A percentile compares a stretch with the other conserved stretches of the same genome.
Evolutionary conservation across 2,113 vertebrate species (phyloP).

Genomic region (Mobula hypostoma): DNA sequence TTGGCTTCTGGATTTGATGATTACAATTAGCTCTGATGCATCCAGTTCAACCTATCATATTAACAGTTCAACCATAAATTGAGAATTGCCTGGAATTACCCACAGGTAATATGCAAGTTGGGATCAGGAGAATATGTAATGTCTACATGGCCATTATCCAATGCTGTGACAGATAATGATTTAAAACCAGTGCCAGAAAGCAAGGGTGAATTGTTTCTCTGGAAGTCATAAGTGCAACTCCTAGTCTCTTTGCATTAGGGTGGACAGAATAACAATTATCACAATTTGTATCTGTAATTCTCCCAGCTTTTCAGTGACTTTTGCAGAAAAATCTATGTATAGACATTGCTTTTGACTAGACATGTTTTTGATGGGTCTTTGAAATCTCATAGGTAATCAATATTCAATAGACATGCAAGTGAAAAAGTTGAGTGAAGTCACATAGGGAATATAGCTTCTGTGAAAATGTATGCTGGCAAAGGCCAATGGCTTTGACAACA

Average conservation of each 20-base stretch:
- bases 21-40: not conserved
- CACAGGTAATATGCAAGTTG: not conserved
- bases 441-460: not conserved
- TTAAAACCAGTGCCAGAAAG: not conserved
- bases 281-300: not conserved
- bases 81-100: not conserved
- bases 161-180: not conserved
- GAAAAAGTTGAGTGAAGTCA: not conserved
- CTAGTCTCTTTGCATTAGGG: not conserved
- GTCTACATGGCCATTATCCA: not conserved
- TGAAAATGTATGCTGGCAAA: not conserved
- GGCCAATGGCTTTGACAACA: not conserved
- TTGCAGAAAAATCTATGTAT: not conserved
- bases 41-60: not conserved
- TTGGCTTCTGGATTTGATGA: not conserved
- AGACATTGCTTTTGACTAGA: not conserved
- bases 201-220: not conserved
- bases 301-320: not conserved
- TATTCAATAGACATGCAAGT: not conserved
- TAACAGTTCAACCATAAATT: not conserved
- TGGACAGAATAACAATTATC: not conserved
- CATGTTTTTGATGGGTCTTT: not conserved
- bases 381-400: not conserved
- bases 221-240: not conserved
- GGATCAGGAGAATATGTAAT: not conserved